Base-by-base conservation (phyloP, 2,888 invertebrate species). In the Pimpla rufipes region DNA sequence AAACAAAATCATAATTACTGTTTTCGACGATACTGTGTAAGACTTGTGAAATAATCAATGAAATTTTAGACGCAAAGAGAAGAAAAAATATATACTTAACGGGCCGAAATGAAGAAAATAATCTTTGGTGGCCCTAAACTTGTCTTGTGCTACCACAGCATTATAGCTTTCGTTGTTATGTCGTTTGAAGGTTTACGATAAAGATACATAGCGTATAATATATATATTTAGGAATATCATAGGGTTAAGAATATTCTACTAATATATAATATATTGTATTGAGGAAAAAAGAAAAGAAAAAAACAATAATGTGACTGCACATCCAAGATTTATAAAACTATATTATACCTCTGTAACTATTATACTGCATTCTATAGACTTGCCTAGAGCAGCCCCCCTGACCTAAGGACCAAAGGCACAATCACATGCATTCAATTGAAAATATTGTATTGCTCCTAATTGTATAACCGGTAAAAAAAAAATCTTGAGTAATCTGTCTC, bases 401-500 rank as follows among this genome's bases (percentile, higher is more conserved):
- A 93, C 89, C 90, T 90, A 91, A 91, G 92, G 93, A 93, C 93
- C 92, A 93, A 93, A 92, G 92, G 92, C 93, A 92, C 91, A 92
- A 92, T 91, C 93, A 92, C 88, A 88, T 89, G 89, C 90, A 91
- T 91, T 85, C 90, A 87, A 91, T 90, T 91, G 89, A 91, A n/a
- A n/a, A 88, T 89, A 92, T 89, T 89, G 87, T 89, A 89, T 89
- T 90, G 90, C 91, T 92, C 90, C 89, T 88, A 89, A 71, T 67
- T 89, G 86, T 89, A 90, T 85, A 88, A 88, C 86, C 86, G 86
- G 70, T 70, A 67, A 76, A 67, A 42, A 29, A 55, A 50, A n/a
- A n/a, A n/a, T n/a, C 23, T 62, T 62, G 55, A 55, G 85, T 86
- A 88, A 88, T 87, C 84, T 86, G 84, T 86, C 86, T 88, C 86